phyloP scores from a whole-genome alignment of 1,140 invertebrate species.

The Drosophila nasuta region DNA sequence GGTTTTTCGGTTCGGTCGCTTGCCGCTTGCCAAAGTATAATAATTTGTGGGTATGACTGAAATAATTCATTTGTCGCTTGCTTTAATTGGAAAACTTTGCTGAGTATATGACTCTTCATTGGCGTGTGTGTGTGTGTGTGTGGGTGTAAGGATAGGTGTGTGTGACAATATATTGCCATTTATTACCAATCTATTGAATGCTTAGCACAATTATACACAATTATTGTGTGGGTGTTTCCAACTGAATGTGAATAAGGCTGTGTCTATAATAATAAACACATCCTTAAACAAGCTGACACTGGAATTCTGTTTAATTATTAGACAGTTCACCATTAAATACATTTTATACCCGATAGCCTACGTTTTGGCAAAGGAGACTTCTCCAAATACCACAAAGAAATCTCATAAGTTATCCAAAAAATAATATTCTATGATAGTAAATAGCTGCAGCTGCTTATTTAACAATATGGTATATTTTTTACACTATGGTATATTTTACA shows the following conservation, averaged over 20 bases:
- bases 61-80: constrained; percentile 60
- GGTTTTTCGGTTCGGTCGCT: neutral
- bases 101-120: neutral
- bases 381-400: too few species aligned
- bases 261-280: too few species aligned
- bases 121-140: neutral
- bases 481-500: too few species aligned
- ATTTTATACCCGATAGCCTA: too few species aligned
- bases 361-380: too few species aligned
- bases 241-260: too few species aligned
- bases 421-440: too few species aligned
- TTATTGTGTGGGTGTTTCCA: neutral
- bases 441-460: too few species aligned
- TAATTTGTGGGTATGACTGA: constrained; percentile 24
- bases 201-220: constrained; percentile 25
- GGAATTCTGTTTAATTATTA: neutral
- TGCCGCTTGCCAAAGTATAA: neutral
- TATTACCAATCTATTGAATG: constrained; percentile 42
- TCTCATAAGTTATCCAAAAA: too few species aligned
- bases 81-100: constrained; percentile 75
- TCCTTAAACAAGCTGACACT: neutral
- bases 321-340: neutral
- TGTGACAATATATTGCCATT: constrained; percentile 23
- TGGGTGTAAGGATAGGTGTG: neutral
- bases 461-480: too few species aligned